Percentiles rank a stretch among this genome's conserved stretches.
These are phyloP conservation scores for Dromas ardeola DNA, from an alignment of 2,113 vertebrate genomes.

Conservation along the genomic window DNA sequence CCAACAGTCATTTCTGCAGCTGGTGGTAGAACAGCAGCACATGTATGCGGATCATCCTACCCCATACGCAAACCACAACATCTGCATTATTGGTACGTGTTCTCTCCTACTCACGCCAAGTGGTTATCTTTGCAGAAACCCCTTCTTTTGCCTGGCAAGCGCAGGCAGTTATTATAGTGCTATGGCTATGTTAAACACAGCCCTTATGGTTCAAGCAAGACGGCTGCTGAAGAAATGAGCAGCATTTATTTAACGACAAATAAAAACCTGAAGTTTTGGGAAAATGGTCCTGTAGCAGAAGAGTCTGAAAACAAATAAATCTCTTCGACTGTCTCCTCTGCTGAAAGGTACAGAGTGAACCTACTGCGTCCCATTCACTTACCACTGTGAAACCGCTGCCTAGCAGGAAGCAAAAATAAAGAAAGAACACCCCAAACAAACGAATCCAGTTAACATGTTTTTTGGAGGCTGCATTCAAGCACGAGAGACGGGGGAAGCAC, in stretches of 20 bases:
- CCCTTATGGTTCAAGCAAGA: neutral
- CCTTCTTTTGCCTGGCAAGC: neutral
- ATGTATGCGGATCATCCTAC: neutral
- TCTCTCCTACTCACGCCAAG: neutral
- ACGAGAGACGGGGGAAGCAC: rapidly evolving
- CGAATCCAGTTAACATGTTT: neutral
- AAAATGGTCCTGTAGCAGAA: neutral
- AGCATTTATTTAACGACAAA: neutral
- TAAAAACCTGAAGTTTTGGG: neutral
- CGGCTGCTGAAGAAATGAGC: neutral
- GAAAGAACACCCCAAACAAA: neutral
- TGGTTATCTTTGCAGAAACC: neutral
- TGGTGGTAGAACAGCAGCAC: neutral
- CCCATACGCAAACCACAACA: neutral
- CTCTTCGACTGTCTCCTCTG: neutral
- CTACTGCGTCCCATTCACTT: neutral
- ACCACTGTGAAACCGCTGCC: neutral
- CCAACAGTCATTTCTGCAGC: neutral
- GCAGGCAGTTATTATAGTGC: neutral
- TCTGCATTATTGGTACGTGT: neutral
- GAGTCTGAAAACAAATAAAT: neutral
- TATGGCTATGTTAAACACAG: neutral
- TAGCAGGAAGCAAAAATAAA: neutral
- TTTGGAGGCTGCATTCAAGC: neutral
- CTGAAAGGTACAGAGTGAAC: neutral